Evolutionary conservation across 1,140 invertebrate genomes (phyloP).

Genomic region (Ectropis grisescens): DNA sequence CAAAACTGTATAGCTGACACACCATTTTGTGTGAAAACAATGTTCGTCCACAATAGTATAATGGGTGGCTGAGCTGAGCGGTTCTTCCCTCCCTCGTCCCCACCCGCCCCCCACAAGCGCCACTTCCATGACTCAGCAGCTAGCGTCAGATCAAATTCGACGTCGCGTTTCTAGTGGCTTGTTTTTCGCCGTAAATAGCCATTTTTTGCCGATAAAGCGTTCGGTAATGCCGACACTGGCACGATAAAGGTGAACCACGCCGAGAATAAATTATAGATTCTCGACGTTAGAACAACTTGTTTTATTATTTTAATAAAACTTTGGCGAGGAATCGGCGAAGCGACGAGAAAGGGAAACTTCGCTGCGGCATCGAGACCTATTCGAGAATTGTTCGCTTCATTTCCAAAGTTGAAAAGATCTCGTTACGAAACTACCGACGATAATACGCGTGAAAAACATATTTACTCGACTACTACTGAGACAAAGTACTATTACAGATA

Average conservation of each 20-base stretch:
- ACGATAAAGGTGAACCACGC: constrained; percentile 34
- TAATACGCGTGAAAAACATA: too few relatives aligned
- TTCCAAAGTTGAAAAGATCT: too few relatives aligned
- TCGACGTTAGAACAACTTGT: constrained; percentile 11
- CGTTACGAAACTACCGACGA: too few relatives aligned
- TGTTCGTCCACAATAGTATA: constrained; percentile 53
- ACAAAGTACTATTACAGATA: too few relatives aligned
- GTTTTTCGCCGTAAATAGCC: constrained; percentile 41
- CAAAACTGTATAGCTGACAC: constrained; percentile 32
- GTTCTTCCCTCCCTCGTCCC: constrained; percentile 20
- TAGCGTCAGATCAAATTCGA: constrained; percentile 57
- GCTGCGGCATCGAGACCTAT: too few relatives aligned
- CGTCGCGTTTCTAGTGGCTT: constrained; percentile 38
- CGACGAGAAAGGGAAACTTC: constrained; percentile 15
- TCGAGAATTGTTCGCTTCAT: too few relatives aligned
- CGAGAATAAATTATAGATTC: constrained; percentile 31
- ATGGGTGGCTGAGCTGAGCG: constrained; percentile 48
- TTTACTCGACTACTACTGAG: too few relatives aligned
- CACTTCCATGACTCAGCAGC: constrained; percentile 55
- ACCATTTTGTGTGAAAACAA: constrained; percentile 52
- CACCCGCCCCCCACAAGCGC: constrained; percentile 17
- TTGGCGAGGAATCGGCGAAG: constrained; percentile 11
- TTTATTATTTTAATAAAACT: constrained; percentile 35
- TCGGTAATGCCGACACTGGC: constrained; percentile 36
- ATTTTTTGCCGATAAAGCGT: constrained; percentile 41